These are phyloP conservation scores for Adelosebastes latens DNA, from an alignment of 2,797 vertebrate genomes.

Conservation along the genomic window DNA sequence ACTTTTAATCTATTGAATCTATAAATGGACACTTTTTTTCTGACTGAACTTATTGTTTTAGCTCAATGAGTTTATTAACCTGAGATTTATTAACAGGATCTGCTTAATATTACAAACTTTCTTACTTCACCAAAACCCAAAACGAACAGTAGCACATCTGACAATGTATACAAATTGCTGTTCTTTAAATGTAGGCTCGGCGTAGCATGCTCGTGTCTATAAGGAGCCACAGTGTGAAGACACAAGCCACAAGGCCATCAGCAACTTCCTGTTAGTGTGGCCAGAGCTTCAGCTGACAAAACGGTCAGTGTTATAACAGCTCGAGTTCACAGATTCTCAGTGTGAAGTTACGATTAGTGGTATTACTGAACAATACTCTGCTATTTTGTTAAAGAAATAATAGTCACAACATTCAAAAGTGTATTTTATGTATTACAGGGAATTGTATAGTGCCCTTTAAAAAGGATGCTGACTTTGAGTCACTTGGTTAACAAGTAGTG, in stretches of 20 bases:
- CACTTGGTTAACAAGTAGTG: background rate
- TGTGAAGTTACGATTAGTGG: background rate
- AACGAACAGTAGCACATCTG: background rate
- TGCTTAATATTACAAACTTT: background rate
- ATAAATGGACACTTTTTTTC: background rate
- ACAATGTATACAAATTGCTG: background rate
- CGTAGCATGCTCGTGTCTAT: background rate
- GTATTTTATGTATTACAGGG: background rate
- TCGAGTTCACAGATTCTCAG: background rate
- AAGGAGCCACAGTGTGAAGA: background rate
- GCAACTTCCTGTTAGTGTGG: conserved; percentile 7
- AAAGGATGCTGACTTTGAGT: background rate
- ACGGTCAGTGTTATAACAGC: background rate
- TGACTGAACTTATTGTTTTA: background rate
- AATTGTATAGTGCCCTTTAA: background rate
- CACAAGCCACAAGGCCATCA: background rate
- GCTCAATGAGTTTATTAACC: background rate
- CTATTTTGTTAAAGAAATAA: background rate
- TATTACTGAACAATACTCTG: background rate
- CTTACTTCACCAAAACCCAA: background rate
- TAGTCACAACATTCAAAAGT: background rate
- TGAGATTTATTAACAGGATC: background rate
- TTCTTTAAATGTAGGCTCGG: background rate
- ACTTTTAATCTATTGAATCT: background rate
- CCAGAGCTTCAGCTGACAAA: background rate